Evolutionary conservation across 1,140 invertebrate species (phyloP).

Genomic region (Macrotrachela quadricornifera): DNA sequence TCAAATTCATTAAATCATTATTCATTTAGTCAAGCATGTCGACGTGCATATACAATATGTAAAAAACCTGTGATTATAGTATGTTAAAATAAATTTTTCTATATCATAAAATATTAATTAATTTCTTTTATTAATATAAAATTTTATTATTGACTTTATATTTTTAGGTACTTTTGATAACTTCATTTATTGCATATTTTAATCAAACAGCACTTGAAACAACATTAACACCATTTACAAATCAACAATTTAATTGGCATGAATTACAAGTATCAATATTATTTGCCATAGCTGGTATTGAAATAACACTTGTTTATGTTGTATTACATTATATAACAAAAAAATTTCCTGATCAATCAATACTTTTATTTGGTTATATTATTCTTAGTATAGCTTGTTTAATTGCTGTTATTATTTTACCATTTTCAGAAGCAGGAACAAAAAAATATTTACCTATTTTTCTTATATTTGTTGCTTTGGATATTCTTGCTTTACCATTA

Average conservation of each 20-base stretch:
- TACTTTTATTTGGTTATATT: neutral
- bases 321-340: neutral
- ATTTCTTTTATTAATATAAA: too few species aligned
- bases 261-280: slow-evolving; percentile 6
- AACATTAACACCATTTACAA: slow-evolving; percentile 5
- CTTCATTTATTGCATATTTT: slow-evolving; percentile 14
- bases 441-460: neutral
- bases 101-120: too few species aligned
- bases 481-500: slow-evolving; percentile 5
- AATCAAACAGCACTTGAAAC: slow-evolving; percentile 12
- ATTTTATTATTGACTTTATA: too few species aligned
- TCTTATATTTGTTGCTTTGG: slow-evolving; percentile 4
- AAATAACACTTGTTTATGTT: slow-evolving; percentile 1
- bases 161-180: slow-evolving; percentile 6
- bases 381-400: neutral
- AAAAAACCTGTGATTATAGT: too few species aligned
- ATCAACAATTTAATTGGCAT: slow-evolving; percentile 2
- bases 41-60: too few species aligned
- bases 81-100: too few species aligned
- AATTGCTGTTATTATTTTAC: too few species aligned
- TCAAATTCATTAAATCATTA: too few species aligned
- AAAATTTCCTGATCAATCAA: neutral
- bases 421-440: neutral
- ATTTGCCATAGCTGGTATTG: slow-evolving; percentile 1
- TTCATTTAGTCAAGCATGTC: too few species aligned